phyloP scores from a whole-genome alignment of 2,888 invertebrate genomes.

The Aricia artaxerxes region DNA sequence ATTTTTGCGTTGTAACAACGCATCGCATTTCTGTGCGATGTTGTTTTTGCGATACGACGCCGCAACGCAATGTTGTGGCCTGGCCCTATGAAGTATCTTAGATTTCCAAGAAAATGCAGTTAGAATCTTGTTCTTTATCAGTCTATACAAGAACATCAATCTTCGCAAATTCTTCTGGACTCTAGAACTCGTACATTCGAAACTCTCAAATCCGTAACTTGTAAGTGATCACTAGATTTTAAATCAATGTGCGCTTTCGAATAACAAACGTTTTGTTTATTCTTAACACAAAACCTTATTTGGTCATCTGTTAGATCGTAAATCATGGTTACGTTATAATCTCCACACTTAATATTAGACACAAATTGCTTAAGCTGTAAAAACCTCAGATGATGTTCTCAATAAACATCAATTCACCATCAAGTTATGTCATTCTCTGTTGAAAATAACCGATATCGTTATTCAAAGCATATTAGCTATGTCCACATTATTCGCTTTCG shows the following conservation, averaged over 20 bases:
- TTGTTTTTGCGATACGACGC: too few relatives aligned
- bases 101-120: not conserved
- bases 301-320: constrained; percentile 1
- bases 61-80: too few relatives aligned
- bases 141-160: not conserved
- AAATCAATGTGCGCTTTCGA: not conserved
- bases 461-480: not conserved
- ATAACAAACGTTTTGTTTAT: not conserved
- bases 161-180: not conserved
- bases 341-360: constrained; percentile 3
- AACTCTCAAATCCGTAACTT: not conserved
- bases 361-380: constrained; percentile 21
- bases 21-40: too few relatives aligned
- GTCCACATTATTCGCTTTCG: too few relatives aligned
- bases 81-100: not conserved
- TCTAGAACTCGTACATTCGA: not conserved
- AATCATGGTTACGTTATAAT: constrained; percentile 22
- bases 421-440: constrained; percentile 3
- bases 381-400: not conserved
- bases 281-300: not conserved
- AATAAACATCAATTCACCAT: constrained; percentile 17
- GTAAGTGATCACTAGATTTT: not conserved
- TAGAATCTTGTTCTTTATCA: not conserved
- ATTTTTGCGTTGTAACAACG: too few relatives aligned
- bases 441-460: constrained; percentile 4